Evolutionary conservation across 2,888 invertebrate species (phyloP), one percentile per base, ranked within the genome.

Genomic region (Dinocampus coccinellae): DNA sequence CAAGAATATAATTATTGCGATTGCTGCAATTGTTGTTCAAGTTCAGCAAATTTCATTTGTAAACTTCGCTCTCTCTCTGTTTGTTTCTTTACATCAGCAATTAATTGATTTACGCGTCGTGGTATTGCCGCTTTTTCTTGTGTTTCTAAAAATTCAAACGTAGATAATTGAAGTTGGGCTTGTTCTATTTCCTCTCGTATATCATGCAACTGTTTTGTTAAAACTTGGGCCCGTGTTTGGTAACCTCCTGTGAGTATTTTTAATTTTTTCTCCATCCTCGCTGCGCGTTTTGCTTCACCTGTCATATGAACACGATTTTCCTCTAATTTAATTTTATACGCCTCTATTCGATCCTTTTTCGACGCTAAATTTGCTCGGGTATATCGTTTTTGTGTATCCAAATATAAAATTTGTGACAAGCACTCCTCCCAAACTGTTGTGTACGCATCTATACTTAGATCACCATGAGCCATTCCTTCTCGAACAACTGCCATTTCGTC

Each of bases 371-470:
- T 97, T 1, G 98, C 97, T 71, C 98, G 91, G 0, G 98, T 98
- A 84, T 97, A 99, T 73, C 96, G 91, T 86, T 94, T 94, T 89
- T 97, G 96, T 60, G 94, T 93, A 0, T 98, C 98, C 73, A 99
- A 89, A 86, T 95, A 99, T 29, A 99, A 90, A 6, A 95, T 93
- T 91, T 97, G 97, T 0, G 95, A 93, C 63, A 97, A 90, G 88
- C 98, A 98, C 88, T 99, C 98, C 84, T 97, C 96, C 98, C 98
- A 99, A 53, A 98, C 97, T 89, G 97, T 97, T 10, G 94, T 93
- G 85, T 97, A 98, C 0, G 96, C 94, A 78, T 98, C 98, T 60
- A 95, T 88, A 1, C 97, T 94, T 58, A 99, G 90, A 42, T 98
- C 98, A 0, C 98, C 98, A 84, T 99, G 98, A 0, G 93, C 94